Conservation (phyloP, 2,113 vertebrate species). For the Peromyscus maniculatus region DNA sequence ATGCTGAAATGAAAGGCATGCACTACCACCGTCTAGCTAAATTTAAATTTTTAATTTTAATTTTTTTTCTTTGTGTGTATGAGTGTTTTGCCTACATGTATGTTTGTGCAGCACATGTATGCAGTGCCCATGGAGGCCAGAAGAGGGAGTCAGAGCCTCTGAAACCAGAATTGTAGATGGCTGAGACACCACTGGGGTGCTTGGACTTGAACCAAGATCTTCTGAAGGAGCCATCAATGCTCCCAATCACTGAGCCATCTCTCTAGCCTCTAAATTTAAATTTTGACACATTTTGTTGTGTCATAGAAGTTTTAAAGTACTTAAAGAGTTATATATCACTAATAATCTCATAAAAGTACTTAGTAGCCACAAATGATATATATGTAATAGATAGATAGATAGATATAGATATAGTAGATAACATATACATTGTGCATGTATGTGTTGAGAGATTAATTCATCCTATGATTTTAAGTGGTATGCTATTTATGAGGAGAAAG, state of each 20-base stretch:
- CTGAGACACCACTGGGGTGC: neutral
- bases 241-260: neutral
- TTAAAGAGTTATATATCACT: conserved; percentile 27
- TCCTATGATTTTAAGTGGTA: neutral
- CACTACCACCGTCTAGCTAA: neutral
- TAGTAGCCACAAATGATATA: neutral
- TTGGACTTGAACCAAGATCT: neutral
- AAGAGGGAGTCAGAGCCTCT: neutral
- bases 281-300: conserved; percentile 8
- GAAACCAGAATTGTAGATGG: neutral
- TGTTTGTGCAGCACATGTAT: neutral
- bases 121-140: neutral
- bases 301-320: neutral
- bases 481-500: neutral
- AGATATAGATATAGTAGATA: neutral
- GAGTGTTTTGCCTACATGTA: neutral
- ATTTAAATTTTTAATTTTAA: neutral
- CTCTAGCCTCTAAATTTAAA: neutral
- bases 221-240: neutral
- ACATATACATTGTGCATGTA: neutral
- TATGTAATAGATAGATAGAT: neutral
- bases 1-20: neutral
- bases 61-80: neutral
- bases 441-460: neutral
- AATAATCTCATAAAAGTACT: conserved; percentile 6